phyloP scores from a whole-genome alignment of 2,797 vertebrate species.

The Kryptolebias ocellatus region DNA sequence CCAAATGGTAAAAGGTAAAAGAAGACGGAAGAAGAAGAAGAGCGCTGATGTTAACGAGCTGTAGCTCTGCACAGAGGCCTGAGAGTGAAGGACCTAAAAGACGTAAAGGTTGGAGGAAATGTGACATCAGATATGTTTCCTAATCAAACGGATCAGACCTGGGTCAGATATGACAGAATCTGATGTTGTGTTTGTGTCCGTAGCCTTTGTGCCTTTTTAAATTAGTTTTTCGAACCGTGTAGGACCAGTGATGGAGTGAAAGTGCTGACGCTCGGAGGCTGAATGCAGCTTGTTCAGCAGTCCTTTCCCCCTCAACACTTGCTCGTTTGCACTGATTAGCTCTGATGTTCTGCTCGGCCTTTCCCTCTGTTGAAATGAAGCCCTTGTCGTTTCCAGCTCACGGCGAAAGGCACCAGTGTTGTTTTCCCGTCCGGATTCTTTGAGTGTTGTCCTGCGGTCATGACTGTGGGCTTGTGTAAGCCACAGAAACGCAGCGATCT shows the following conservation, averaged over 20 bases:
- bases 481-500: conserved; percentile 14
- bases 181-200: too few relatives aligned
- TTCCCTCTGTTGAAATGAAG: neutral
- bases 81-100: too few relatives aligned
- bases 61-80: too few relatives aligned
- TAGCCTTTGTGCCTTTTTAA: too few relatives aligned
- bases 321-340: too few relatives aligned
- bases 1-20: too few relatives aligned
- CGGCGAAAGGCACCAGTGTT: neutral
- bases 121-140: too few relatives aligned
- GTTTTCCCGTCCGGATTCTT: conserved; percentile 4
- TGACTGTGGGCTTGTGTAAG: neutral
- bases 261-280: conserved; percentile 49
- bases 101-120: too few relatives aligned
- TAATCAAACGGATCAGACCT: too few relatives aligned
- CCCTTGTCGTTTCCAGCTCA: conserved; percentile 8
- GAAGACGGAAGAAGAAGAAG: too few relatives aligned
- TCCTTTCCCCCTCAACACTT: neutral
- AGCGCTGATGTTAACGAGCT: too few relatives aligned
- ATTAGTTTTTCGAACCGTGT: conserved; percentile 18
- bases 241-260: conserved; percentile 43
- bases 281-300: conserved; percentile 24
- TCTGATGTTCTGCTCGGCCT: neutral
- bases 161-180: too few relatives aligned
- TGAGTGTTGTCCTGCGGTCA: conserved; percentile 4